Evolutionary conservation across 2,797 vertebrate species (phyloP), one percentile per base, ranked within the genome.

Genomic region (Mormyrops boulengeri): DNA sequence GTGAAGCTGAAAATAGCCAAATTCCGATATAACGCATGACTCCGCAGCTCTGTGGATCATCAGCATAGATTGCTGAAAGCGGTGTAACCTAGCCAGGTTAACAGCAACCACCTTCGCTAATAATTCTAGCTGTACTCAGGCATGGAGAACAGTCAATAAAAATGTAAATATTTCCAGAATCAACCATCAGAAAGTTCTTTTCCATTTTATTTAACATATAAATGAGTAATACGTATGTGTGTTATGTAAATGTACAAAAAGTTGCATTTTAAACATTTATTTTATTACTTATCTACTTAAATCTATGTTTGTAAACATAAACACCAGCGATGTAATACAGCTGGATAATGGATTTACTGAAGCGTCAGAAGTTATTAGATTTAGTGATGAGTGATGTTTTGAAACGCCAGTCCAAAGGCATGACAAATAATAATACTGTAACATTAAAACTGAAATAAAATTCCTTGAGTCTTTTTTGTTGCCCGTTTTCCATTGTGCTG

Each of bases 1-100:
- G 38, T 62, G 41, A 26, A 52, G 22, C 73, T 62, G 52, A 87
- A 88, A 85, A 77, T 38, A 60, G 19, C 66, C 47, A 50, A 49
- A 77, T 88, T 88, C 57, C 50, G 41, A 90, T 77, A 62, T 60
- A 90, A 88, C 7, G 22, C 41, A 26, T 44, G 26, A 11, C n/a
- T 49, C 82, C 11, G 77, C 49, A 84, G 34, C 17, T 89, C 19
- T 69, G 84, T 17, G 30, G 50, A 89, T 89, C 85, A 88, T 30
- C 85, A 19, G 38, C 85, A 55, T 9, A 80, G 89, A 88, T 82
- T 57, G 52, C 47, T 77, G 49, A 57, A 47, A 38, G 62, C 22
- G 62, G 73, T 87, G 86, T 6, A 60, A 62, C 30, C 73, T 17
- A n/a, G 53, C 62, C 69, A 34, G 44, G 84, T 80, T 57, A 49